Evolutionary conservation across 2,797 vertebrate genomes (phyloP).

Genomic region (Buphagus erythrorhynchus): DNA sequence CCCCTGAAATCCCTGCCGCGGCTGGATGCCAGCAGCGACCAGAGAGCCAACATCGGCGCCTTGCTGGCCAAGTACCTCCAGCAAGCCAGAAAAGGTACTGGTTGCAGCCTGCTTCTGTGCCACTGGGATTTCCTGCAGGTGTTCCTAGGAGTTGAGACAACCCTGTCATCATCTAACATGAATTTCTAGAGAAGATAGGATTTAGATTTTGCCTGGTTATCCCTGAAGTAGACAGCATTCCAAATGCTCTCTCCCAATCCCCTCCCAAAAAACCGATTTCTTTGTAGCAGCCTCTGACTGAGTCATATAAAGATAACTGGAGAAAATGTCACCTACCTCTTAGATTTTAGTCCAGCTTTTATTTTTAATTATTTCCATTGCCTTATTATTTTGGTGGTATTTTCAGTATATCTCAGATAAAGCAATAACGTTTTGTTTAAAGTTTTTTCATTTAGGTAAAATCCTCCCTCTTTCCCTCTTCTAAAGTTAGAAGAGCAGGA

Average conservation of each 20-base stretch:
- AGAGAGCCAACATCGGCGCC: conserved; percentile 84
- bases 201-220: background rate
- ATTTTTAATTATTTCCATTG: background rate
- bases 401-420: background rate
- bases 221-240: background rate
- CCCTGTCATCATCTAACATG: background rate
- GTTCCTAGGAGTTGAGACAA: background rate
- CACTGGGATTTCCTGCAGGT: background rate
- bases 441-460: background rate
- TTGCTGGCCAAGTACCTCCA: conserved; percentile 91
- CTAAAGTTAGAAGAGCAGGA: background rate
- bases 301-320: background rate
- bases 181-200: background rate
- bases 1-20: conserved; percentile 69
- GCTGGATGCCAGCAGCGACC: conserved; percentile 76
- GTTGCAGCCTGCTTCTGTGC: background rate
- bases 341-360: background rate
- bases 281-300: background rate
- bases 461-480: background rate
- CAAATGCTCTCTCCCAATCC: background rate
- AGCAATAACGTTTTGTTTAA: background rate
- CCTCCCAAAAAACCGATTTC: background rate
- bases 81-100: conserved; percentile 87
- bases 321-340: background rate
- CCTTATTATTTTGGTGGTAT: background rate